Conservation (phyloP, 2,797 vertebrate species). For the Oreochromis grahami region DNA sequence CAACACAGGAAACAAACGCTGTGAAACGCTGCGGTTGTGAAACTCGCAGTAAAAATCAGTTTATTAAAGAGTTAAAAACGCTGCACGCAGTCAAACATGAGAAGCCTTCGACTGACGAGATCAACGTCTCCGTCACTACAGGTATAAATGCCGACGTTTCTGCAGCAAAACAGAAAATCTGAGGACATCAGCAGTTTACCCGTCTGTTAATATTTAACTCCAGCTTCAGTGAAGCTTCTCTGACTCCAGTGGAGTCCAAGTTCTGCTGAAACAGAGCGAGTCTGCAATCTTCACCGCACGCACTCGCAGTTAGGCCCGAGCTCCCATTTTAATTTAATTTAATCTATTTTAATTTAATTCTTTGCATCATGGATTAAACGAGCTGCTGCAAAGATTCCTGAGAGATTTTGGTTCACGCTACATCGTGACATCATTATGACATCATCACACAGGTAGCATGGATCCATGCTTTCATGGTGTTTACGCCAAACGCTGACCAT, state of each 20-base stretch:
- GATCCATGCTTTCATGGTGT: fast-evolving
- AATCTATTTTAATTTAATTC: fast-evolving
- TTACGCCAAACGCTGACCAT: not conserved
- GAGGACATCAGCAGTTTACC: not conserved
- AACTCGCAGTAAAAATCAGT: not conserved
- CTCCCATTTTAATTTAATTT: not conserved
- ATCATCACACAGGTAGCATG: not conserved
- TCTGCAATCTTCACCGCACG: not conserved
- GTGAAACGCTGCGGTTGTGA: not conserved
- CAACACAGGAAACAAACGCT: not conserved
- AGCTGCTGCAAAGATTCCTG: not conserved
- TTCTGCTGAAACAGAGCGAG: not conserved
- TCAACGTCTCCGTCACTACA: not conserved
- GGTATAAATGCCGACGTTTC: not conserved
- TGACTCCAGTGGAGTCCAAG: not conserved
- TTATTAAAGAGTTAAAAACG: not conserved
- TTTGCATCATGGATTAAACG: not conserved
- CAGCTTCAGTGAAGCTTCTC: not conserved
- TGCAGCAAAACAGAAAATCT: not conserved
- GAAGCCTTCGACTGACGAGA: not conserved
- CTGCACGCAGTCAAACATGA: not conserved
- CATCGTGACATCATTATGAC: not conserved
- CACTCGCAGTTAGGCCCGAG: fast-evolving
- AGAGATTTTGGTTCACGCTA: not conserved
- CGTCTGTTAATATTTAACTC: not conserved